phyloP scores from a whole-genome alignment of 2,888 invertebrate species.

The Actias luna region DNA sequence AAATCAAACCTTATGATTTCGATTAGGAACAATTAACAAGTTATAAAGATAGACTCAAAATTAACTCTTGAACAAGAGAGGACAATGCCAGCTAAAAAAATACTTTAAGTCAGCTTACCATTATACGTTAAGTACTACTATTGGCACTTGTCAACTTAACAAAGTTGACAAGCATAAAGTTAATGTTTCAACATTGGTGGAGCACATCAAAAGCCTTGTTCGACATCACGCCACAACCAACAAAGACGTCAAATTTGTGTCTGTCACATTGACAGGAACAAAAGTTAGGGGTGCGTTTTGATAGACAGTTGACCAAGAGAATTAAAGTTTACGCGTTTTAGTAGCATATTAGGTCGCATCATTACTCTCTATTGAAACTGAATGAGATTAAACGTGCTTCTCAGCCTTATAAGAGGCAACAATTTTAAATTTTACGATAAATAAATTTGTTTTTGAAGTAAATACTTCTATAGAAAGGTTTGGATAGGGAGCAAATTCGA shows the following conservation, averaged over 20 bases:
- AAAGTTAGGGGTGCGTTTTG: background rate
- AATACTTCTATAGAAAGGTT: too few relatives aligned
- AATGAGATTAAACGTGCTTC: background rate
- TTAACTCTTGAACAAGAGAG: background rate
- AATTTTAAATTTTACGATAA: too few relatives aligned
- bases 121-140: background rate
- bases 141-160: background rate
- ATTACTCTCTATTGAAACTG: background rate
- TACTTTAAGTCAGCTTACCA: background rate
- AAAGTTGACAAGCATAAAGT: background rate
- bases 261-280: background rate
- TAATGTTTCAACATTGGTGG: background rate
- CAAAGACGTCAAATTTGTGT: conserved; percentile 1
- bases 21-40: too few relatives aligned
- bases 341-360: background rate
- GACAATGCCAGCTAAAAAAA: background rate
- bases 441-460: too few relatives aligned
- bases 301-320: background rate
- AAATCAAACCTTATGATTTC: too few relatives aligned
- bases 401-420: background rate
- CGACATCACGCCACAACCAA: background rate
- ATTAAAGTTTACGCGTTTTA: background rate
- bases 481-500: too few relatives aligned
- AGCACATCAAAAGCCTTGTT: background rate
- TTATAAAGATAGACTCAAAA: background rate